phyloP scores from a whole-genome alignment of 2,797 vertebrate genomes.

The Erethizon dorsatum region DNA sequence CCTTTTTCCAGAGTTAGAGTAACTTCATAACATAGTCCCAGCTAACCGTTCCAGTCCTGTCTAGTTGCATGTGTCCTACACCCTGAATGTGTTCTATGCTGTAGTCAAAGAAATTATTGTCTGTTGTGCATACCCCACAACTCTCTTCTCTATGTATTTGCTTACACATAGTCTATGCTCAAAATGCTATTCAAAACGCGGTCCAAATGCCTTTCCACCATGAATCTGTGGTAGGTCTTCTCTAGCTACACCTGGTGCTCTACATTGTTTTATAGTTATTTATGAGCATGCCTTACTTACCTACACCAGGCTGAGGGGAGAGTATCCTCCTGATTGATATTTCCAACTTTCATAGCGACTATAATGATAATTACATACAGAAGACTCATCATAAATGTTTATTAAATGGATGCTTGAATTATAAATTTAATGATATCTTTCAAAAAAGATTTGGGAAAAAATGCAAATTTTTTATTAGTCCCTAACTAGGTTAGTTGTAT shows the following conservation, averaged over 20 bases:
- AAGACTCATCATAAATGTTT: not conserved
- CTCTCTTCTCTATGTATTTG: not conserved
- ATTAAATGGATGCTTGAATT: conserved; percentile 47
- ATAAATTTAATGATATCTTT: conserved; percentile 23
- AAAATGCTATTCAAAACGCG: not conserved
- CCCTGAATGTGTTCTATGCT: not conserved
- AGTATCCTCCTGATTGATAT: not conserved
- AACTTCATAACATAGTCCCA: not conserved
- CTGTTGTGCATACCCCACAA: not conserved
- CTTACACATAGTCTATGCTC: not conserved
- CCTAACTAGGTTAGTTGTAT: conserved; percentile 2
- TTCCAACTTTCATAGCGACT: not conserved
- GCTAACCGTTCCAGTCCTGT: not conserved
- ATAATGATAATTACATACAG: conserved; percentile 6
- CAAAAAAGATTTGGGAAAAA: not conserved
- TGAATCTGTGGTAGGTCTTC: not conserved
- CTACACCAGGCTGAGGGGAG: not conserved
- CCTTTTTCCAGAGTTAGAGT: not conserved
- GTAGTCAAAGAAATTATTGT: conserved; percentile 12
- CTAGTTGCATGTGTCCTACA: not conserved
- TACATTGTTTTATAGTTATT: not conserved
- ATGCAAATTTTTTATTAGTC: not conserved
- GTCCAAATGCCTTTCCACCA: not conserved
- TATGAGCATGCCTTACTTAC: not conserved
- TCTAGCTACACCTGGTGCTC: not conserved